These are phyloP conservation scores for Centropristis striata DNA, from an alignment of 2,113 vertebrate genomes.

Conservation along the genomic window DNA sequence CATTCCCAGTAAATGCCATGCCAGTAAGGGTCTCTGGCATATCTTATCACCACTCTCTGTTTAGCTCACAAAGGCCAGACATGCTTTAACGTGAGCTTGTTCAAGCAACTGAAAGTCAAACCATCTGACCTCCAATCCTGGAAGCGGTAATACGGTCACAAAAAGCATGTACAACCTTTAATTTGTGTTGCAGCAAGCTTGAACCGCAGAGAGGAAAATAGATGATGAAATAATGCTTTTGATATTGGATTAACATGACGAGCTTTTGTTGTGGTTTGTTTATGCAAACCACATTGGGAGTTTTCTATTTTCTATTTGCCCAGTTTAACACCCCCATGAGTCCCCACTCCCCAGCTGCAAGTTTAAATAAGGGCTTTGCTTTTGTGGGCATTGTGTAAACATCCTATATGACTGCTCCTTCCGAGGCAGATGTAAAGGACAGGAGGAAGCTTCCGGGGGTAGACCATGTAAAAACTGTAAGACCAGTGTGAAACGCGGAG, in stretches of 20 bases:
- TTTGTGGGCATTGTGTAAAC: constrained; percentile 66
- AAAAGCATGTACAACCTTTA: constrained; percentile 9
- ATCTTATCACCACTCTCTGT: constrained; percentile 53
- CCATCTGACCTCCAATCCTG: constrained; percentile 39
- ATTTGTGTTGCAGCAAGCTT: constrained; percentile 7
- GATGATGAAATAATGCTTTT: background rate
- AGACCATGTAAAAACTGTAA: constrained; percentile 79
- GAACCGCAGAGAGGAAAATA: background rate
- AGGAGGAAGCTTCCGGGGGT: constrained; percentile 59
- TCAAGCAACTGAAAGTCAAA: constrained; percentile 48
- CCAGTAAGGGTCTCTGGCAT: constrained; percentile 42
- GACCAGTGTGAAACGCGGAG: constrained; percentile 71
- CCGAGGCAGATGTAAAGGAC: constrained; percentile 60
- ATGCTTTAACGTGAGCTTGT: constrained; percentile 51
- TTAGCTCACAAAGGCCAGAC: constrained; percentile 56
- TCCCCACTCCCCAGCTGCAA: constrained; percentile 24
- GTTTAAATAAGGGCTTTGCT: constrained; percentile 57
- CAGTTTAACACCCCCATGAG: constrained; percentile 54
- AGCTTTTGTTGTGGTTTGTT: constrained; percentile 9
- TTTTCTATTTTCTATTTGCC: constrained; percentile 19
- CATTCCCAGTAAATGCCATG: constrained; percentile 55
- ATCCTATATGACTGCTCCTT: constrained; percentile 64
- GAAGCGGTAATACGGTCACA: constrained; percentile 25
- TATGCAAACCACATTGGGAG: constrained; percentile 32
- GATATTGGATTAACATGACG: constrained; percentile 20